These are phyloP conservation scores for Caloenas nicobarica DNA, from an alignment of 2,113 vertebrate genomes.

Conservation along the genomic window DNA sequence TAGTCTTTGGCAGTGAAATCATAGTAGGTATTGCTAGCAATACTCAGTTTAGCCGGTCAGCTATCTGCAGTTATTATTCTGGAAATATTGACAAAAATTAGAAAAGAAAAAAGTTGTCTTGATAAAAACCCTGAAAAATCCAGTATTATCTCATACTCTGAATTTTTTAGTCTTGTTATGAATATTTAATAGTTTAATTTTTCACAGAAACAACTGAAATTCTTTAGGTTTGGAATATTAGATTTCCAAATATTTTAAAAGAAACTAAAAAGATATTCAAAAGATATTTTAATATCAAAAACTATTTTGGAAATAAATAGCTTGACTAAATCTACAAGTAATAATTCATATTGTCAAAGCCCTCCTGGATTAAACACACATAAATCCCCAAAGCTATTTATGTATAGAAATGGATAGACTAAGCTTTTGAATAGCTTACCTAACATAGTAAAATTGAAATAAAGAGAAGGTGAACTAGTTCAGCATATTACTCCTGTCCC, in stretches of 20 bases:
- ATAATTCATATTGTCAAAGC: background rate
- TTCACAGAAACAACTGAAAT: background rate
- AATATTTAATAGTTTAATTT: background rate
- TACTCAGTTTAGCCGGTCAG: background rate
- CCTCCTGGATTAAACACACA: background rate
- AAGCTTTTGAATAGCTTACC: background rate
- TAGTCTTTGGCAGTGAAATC: background rate
- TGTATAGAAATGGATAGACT: background rate
- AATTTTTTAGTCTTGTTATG: background rate
- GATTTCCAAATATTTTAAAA: background rate
- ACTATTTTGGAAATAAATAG: background rate
- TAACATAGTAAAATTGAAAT: background rate
- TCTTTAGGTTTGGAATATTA: background rate
- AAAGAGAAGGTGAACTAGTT: background rate
- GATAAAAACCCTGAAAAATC: background rate
- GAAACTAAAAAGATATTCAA: background rate
- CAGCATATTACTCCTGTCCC: background rate
- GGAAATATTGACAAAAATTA: background rate
- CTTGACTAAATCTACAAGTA: background rate
- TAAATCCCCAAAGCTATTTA: background rate
- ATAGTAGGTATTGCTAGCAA: background rate
- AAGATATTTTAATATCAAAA: background rate
- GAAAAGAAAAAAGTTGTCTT: background rate
- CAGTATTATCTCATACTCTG: background rate
- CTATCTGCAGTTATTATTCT: background rate